Conservation (phyloP, 2,113 vertebrate species). For the Megaleporinus macrocephalus region DNA sequence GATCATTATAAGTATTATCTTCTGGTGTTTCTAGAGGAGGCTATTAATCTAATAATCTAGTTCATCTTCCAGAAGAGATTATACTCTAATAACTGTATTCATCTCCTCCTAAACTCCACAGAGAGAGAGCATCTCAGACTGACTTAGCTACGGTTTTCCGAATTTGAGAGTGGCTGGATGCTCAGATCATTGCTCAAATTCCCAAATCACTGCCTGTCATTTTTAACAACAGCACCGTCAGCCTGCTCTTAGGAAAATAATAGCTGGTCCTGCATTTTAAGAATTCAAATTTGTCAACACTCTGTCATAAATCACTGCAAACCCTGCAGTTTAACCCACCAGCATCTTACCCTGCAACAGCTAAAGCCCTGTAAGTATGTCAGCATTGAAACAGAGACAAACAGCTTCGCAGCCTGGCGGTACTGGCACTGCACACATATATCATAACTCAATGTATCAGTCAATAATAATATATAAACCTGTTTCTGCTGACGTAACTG, state of each 20-base stretch:
- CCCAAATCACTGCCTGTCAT: slow-evolving; percentile 49
- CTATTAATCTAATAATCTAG: neutral
- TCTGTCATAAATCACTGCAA: slow-evolving; percentile 3
- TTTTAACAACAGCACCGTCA: slow-evolving; percentile 43
- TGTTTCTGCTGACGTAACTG: neutral
- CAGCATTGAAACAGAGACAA: neutral
- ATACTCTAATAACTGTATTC: neutral
- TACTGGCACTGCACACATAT: neutral
- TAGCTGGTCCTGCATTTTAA: slow-evolving; percentile 9
- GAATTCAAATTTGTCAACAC: slow-evolving; percentile 14
- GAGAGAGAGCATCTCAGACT: neutral
- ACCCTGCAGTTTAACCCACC: neutral
- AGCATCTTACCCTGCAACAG: neutral
- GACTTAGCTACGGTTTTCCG: neutral
- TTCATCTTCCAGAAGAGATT: neutral
- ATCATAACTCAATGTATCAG: no score
- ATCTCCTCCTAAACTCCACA: neutral
- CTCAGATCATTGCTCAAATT: slow-evolving; percentile 32
- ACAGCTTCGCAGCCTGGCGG: neutral
- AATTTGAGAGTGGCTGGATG: slow-evolving; percentile 15
- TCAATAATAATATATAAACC: neutral
- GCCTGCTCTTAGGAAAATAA: slow-evolving; percentile 34
- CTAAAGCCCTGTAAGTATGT: neutral
- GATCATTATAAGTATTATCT: neutral
- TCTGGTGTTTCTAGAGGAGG: neutral